Base-by-base conservation (phyloP, 2,113 vertebrate species). In the Pimephales promelas region DNA sequence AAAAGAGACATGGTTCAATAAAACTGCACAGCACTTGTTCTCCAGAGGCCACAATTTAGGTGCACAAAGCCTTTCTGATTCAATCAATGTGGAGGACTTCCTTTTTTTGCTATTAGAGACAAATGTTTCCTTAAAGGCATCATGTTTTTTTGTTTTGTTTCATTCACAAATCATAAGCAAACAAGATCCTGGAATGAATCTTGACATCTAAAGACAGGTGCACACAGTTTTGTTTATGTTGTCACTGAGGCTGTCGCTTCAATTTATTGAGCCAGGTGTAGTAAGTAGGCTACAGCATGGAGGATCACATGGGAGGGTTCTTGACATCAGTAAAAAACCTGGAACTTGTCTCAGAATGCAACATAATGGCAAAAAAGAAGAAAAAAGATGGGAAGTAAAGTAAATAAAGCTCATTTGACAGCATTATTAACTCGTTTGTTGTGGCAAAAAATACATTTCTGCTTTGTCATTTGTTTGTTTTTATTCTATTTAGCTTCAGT, bases 1-100 rank as follows among this genome's bases (percentile, higher is more conserved):
- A 83, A 87, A 79, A 79, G 59, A 82, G 40, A 31, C 45, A 88
- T 78, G 81, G 64, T 64, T 81, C 79, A 71, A 81, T 70, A 81
- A 81, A 81, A 81, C 22, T 6, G 86, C 83, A 89, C 87, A 89
- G 84, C 86, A 84, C 78, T 61, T 86, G 31, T 31, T 81, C 26
- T 82, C 82, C 61, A 70, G 87, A 77, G 84, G 84, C 79, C 84
- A 79, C 61, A 85, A 79, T 80, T 84, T 84, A 89, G 87, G 18
- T 13, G 66, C 85, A 86, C 83, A 86, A 79, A 64, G 26, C 26
- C 22, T 66, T 79, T 66, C 10, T 45, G n/a, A 79, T 47, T 52
- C 40, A 79, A 49, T 66, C 59, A 66, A 49, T 79, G 43, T 5
- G 2, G 40, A 64, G n/a, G 45, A 18, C 78, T 26, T 64, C 10